Conservation (phyloP, 1,140 invertebrate species). For the Drosophila melanica region DNA sequence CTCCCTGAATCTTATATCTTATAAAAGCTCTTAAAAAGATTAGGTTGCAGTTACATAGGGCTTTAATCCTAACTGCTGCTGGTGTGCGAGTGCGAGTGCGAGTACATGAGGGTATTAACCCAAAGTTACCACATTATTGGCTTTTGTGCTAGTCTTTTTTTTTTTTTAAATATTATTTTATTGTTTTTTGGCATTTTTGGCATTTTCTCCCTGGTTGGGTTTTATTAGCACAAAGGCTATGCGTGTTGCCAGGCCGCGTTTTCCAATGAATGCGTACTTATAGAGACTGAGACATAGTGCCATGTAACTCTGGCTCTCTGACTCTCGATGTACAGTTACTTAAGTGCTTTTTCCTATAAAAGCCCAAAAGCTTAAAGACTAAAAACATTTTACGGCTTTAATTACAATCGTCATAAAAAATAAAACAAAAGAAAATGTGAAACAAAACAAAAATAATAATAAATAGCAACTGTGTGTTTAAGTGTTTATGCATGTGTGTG, state of each 20-base stretch:
- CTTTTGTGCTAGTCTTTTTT: slow-evolving; percentile 24
- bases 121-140: background rate
- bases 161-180: slow-evolving; percentile 13
- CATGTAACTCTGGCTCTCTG: slow-evolving; percentile 15
- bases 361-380: slow-evolving; percentile 42
- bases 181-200: background rate
- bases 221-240: slow-evolving; percentile 15
- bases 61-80: background rate
- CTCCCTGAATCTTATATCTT: too few species aligned
- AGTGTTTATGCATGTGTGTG: background rate
- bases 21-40: background rate
- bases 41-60: background rate
- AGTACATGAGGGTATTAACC: slow-evolving; percentile 30
- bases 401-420: slow-evolving; percentile 48
- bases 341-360: slow-evolving; percentile 45
- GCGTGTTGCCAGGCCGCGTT: background rate
- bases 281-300: background rate
- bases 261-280: background rate
- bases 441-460: slow-evolving; percentile 32
- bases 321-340: slow-evolving; percentile 32
- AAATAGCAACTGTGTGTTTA: slow-evolving; percentile 12
- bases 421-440: slow-evolving; percentile 14
- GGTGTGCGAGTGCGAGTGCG: too few species aligned
- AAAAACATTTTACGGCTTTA: slow-evolving; percentile 55
- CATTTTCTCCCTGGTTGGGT: background rate